Base-by-base conservation (phyloP, 37 sponge, comb jelly and placozoan species). In the Hexactinellida sp. region DNA sequence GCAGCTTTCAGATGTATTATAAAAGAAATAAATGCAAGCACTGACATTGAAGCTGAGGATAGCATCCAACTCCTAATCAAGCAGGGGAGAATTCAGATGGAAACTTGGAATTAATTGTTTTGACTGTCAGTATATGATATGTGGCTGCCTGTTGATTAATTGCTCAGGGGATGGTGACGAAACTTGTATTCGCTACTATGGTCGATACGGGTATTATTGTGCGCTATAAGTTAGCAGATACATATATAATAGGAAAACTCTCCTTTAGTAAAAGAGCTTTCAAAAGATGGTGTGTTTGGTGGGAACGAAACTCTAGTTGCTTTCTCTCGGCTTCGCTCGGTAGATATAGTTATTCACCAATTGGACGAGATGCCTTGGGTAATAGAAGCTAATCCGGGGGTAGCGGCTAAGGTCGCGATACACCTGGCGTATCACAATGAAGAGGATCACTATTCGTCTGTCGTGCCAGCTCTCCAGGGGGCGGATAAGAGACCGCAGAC, bases 101-200 rank as follows among this genome's bases (percentile, higher is more conserved):
- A 96, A 38, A 96, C 97, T 30, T 96, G 97, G 97, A 82, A 87
- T 47, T 95, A 87, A 63, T n/a, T 9, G n/a, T n/a, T n/a, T n/a
- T n/a, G n/a, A n/a, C n/a, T n/a, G n/a, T n/a, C n/a, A n/a, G 34
- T 0, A 25, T 36, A 24, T 55, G 23, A 9, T 13, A 19, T 10
- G 7, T 76, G 24, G 82, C 28, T 32, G 34, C 36, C 36, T 82
- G 83, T 32, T 76, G 82, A 19, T 10, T 76, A 7, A 82, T 82
- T n/a, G n/a, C n/a, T n/a, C n/a, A n/a, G n/a, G n/a, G n/a, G n/a
- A n/a, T n/a, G n/a, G n/a, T n/a, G n/a, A n/a, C n/a, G n/a, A n/a
- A n/a, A n/a, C n/a, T n/a, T n/a, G n/a, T n/a, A n/a, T n/a, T n/a
- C n/a, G n/a, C n/a, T n/a, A n/a, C n/a, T n/a, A n/a, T n/a, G n/a